phyloP scores from a whole-genome alignment of 2,797 vertebrate genomes.

The Cetoscarus ocellatus region DNA sequence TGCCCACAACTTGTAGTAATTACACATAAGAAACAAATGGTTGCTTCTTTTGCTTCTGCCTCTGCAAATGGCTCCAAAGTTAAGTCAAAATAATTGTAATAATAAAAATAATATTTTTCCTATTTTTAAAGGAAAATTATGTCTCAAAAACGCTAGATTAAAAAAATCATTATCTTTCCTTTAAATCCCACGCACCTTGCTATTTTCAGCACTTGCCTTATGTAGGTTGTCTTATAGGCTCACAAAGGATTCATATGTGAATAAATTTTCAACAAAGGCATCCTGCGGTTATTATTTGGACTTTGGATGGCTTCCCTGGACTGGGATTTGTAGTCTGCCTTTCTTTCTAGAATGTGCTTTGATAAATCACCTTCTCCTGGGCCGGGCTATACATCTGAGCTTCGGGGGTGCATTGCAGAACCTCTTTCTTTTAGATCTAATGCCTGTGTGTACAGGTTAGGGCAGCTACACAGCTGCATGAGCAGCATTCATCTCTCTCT shows the following conservation, averaged over 20 bases:
- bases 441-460: background rate
- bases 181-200: no score
- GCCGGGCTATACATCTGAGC: background rate
- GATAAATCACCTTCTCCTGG: background rate
- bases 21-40: no score
- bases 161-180: background rate
- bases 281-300: background rate
- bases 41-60: no score
- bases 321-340: conserved; percentile 7
- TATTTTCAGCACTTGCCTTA: background rate
- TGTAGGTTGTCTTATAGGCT: background rate
- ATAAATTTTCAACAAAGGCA: conserved; percentile 17
- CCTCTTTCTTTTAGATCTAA: background rate
- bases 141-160: no score
- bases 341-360: conserved; percentile 1
- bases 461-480: background rate
- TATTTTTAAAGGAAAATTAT: no score
- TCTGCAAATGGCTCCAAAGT: no score
- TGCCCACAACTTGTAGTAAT: no score
- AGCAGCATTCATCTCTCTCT: background rate
- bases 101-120: no score
- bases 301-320: conserved; percentile 15
- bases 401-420: background rate
- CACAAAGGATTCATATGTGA: conserved; percentile 2
- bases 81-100: no score